Evolutionary conservation across 2,888 invertebrate species (phyloP).

Genomic region (Tromatobia lineatoria): DNA sequence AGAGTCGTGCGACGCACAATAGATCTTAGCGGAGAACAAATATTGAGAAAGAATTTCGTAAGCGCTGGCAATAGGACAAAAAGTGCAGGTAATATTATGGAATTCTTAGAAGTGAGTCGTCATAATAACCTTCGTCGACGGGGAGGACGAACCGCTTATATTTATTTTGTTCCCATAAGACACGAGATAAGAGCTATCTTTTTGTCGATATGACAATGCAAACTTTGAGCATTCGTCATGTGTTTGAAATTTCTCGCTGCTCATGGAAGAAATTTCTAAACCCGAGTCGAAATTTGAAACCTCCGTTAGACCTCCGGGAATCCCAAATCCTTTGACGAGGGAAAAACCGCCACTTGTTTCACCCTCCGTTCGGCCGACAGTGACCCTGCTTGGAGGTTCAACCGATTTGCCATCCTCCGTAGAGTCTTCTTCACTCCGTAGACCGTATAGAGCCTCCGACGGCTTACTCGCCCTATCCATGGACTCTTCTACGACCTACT

Average conservation of each 20-base stretch:
- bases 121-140: neutral
- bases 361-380: too few species aligned
- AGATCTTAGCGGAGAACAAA: slow-evolving; percentile 47
- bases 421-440: too few species aligned
- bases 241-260: too few species aligned
- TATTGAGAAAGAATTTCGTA: slow-evolving; percentile 51
- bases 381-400: too few species aligned
- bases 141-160: neutral
- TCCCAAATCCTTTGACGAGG: too few species aligned
- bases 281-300: too few species aligned
- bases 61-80: slow-evolving; percentile 2
- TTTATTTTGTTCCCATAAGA: slow-evolving; percentile 34
- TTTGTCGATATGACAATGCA: slow-evolving; percentile 6
- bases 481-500: too few species aligned
- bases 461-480: too few species aligned
- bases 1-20: slow-evolving; percentile 11
- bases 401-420: too few species aligned
- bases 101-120: slow-evolving; percentile 34
- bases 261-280: neutral
- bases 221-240: neutral
- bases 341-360: too few species aligned
- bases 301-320: too few species aligned
- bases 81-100: slow-evolving; percentile 32
- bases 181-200: slow-evolving; percentile 51
- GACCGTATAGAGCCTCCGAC: too few species aligned